Percentiles rank a stretch among this genome's conserved stretches.
Conservation (phyloP, 2,888 invertebrate species). For the Erebia aethiops region DNA sequence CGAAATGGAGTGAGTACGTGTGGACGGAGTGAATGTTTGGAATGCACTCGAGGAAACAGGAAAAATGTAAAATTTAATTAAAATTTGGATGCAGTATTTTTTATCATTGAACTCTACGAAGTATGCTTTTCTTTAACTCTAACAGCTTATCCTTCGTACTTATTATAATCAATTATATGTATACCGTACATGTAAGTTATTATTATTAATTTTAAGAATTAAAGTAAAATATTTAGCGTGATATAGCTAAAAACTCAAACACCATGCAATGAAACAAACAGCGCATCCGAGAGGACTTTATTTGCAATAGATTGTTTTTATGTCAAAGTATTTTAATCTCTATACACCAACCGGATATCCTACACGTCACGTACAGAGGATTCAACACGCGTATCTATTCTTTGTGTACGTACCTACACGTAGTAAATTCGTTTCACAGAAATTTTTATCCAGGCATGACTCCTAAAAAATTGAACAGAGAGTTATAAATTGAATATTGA, state of each 20-base stretch:
- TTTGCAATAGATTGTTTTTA: conserved; percentile 14
- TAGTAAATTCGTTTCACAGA: conserved; percentile 12
- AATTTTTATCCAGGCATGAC: conserved; percentile 11
- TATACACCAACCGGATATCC: conserved; percentile 26
- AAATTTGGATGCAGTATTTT: background rate
- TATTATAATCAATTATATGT: too few species aligned
- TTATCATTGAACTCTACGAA: background rate
- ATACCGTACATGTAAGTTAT: too few species aligned
- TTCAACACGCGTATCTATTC: conserved; percentile 40
- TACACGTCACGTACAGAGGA: conserved; percentile 41
- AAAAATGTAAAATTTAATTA: background rate
- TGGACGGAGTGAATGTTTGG: background rate
- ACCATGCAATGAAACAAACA: background rate
- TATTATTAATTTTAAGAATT: too few species aligned
- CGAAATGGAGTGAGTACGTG: background rate
- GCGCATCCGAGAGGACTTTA: background rate
- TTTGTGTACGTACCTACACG: conserved; percentile 9
- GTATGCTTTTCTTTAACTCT: too few species aligned
- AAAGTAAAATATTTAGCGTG: too few species aligned
- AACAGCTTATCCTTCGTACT: too few species aligned
- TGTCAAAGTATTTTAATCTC: conserved; percentile 13
- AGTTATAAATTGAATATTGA: conserved; percentile 6
- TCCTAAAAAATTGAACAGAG: conserved; percentile 4
- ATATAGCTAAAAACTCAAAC: too few species aligned
- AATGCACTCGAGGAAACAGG: background rate